Evolutionary conservation across 2,113 vertebrate species (phyloP).

Genomic region (Mormoops blainvillei): DNA sequence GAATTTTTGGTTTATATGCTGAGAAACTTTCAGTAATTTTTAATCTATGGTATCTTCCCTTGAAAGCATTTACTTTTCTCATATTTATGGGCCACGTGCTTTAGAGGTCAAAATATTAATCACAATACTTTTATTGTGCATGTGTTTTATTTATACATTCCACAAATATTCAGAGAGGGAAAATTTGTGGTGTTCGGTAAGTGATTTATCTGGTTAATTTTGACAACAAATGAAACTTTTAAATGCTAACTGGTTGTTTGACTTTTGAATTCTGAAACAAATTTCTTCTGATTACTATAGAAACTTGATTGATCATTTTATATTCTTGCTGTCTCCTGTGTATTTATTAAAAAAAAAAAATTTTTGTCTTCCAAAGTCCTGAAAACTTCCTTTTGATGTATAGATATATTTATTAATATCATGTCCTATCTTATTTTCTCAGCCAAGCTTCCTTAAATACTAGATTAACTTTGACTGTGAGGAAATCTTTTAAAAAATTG

Average conservation of each 20-base stretch:
- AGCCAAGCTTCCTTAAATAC: not conserved
- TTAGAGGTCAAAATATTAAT: not conserved
- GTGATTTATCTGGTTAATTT: conserved; percentile 25
- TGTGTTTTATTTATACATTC: not conserved
- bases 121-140: not conserved
- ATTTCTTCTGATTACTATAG: not conserved
- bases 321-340: not conserved
- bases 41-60: not conserved
- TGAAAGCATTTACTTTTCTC: conserved; percentile 32
- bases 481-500: not conserved
- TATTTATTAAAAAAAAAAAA: not conserved
- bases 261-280: not conserved
- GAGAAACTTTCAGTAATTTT: not conserved
- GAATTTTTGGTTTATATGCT: not conserved
- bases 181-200: not conserved
- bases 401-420: not conserved
- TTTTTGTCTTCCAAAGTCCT: not conserved
- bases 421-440: not conserved
- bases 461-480: not conserved
- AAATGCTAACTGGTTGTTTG: not conserved
- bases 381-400: not conserved
- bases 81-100: not conserved
- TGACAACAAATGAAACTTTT: not conserved
- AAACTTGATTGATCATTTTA: rapidly evolving
- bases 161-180: not conserved